Evolutionary conservation across 2,797 vertebrate genomes (phyloP).

Genomic region (Falco columbarius): DNA sequence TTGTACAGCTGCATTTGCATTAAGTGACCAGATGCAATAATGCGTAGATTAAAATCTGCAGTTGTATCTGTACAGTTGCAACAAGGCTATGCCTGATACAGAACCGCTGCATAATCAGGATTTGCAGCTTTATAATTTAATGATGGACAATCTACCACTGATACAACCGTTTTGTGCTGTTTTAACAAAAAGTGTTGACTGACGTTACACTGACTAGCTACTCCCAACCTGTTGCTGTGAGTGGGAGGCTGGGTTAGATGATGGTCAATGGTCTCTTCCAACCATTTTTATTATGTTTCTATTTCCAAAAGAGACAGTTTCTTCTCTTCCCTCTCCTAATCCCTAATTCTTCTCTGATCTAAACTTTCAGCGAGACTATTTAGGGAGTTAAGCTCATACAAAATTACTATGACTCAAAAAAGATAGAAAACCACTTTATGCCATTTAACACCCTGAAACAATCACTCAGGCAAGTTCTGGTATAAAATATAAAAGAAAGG

Average conservation of each 20-base stretch:
- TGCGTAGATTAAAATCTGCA: neutral
- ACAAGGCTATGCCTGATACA: neutral
- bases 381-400: neutral
- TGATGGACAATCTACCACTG: neutral
- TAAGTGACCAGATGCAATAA: neutral
- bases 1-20: neutral
- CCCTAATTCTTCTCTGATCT: neutral
- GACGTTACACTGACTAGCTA: neutral
- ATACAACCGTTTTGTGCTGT: neutral
- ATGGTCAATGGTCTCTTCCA: neutral
- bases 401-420: neutral
- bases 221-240: neutral
- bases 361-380: neutral
- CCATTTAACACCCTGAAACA: neutral
- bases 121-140: neutral
- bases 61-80: neutral
- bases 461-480: neutral
- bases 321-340: neutral
- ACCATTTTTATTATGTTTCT: neutral
- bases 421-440: rapidly evolving
- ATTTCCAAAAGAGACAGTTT: neutral
- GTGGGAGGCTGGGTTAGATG: neutral
- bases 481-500: neutral
- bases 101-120: neutral
- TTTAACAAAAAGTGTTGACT: neutral